Conservation (phyloP, 2,888 invertebrate genomes). For the Nomada ferruginata region DNA sequence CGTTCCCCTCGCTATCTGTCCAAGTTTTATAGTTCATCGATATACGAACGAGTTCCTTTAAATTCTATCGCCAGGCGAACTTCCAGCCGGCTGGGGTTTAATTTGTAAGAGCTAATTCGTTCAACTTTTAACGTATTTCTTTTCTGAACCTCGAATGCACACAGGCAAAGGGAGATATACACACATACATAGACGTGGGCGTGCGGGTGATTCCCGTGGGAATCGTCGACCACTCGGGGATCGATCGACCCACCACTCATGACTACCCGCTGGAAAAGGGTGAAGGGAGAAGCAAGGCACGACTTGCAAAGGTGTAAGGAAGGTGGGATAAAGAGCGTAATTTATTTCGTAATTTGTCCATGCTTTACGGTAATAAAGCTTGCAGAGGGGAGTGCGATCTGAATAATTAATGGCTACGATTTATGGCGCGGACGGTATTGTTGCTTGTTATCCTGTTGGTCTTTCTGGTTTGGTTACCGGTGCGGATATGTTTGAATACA, state of each 20-base stretch:
- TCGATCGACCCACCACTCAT: slow-evolving; percentile 34
- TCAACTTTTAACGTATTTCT: slow-evolving; percentile 75
- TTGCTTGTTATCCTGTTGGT: not conserved
- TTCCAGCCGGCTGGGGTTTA: slow-evolving; percentile 73
- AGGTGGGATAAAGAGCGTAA: slow-evolving; percentile 12
- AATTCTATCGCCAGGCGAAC: slow-evolving; percentile 58
- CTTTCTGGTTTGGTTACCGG: not conserved
- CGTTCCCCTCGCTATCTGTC: slow-evolving; percentile 24
- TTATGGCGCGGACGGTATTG: not conserved
- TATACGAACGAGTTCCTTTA: slow-evolving; percentile 74
- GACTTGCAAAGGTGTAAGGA: slow-evolving; percentile 6
- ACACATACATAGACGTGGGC: too few relatives aligned
- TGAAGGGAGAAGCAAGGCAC: not conserved
- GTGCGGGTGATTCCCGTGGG: not conserved
- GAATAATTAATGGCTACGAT: slow-evolving; percentile 3
- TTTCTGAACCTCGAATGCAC: not conserved
- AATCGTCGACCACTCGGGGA: slow-evolving; percentile 36
- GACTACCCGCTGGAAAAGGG: slow-evolving; percentile 5
- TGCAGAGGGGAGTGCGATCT: not conserved
- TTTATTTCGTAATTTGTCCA: slow-evolving; percentile 26
- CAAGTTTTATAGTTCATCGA: slow-evolving; percentile 76
- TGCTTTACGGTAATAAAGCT: slow-evolving; percentile 1
- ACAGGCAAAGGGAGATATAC: too few relatives aligned
- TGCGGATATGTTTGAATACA: too few relatives aligned
- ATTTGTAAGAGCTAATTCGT: slow-evolving; percentile 83